Conservation (phyloP, 2,888 invertebrate species). For the Apamea monoglypha region DNA sequence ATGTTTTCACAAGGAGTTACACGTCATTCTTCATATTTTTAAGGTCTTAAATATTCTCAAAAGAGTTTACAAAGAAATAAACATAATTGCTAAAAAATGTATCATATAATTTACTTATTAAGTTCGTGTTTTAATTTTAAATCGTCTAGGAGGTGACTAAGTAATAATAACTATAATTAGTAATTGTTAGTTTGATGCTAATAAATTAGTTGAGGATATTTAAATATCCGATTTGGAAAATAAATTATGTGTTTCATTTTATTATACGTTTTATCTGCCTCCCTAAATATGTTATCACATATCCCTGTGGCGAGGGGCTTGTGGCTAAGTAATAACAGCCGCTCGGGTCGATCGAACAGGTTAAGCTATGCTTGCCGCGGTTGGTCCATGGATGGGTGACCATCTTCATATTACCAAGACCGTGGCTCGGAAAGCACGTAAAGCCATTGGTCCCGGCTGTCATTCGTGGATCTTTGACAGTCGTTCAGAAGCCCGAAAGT, state of each 20-base stretch:
- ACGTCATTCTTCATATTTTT: neutral
- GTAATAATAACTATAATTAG: slow-evolving; percentile 66
- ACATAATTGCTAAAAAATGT: slow-evolving; percentile 8
- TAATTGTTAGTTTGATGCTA: slow-evolving; percentile 67
- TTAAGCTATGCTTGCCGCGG: too few relatives aligned
- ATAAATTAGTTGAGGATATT: slow-evolving; percentile 63
- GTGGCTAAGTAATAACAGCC: too few relatives aligned
- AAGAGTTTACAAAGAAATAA: neutral
- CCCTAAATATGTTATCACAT: neutral
- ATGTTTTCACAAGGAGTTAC: neutral
- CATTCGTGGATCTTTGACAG: too few relatives aligned
- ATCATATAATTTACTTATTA: slow-evolving; percentile 5
- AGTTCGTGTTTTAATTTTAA: slow-evolving; percentile 51
- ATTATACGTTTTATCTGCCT: too few relatives aligned
- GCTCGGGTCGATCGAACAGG: too few relatives aligned
- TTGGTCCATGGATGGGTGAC: too few relatives aligned
- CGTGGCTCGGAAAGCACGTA: too few relatives aligned
- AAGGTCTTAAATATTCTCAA: slow-evolving; percentile 27
- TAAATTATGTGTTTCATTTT: slow-evolving; percentile 4
- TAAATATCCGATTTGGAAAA: slow-evolving; percentile 58
- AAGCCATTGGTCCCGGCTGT: too few relatives aligned
- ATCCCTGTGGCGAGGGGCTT: too few relatives aligned
- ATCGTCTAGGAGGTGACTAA: slow-evolving; percentile 82
- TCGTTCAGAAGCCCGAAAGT: too few relatives aligned
- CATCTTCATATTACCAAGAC: too few relatives aligned